These are phyloP conservation scores for Bombus waltoni DNA, from an alignment of 1,140 invertebrate species.

Conservation along the genomic window DNA sequence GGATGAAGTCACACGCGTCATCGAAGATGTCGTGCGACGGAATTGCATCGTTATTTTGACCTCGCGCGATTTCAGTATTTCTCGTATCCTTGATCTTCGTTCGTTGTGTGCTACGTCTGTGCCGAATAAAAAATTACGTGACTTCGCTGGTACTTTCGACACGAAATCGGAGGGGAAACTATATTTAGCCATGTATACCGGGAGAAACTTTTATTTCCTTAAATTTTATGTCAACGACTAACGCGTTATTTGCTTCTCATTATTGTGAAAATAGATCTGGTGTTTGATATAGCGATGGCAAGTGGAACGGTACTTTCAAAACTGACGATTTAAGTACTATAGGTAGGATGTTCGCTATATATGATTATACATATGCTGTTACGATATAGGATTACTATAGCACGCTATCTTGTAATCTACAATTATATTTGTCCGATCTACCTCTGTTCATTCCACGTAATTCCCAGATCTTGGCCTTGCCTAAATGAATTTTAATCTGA, in stretches of 20 bases:
- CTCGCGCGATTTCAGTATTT: not conserved
- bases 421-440: not conserved
- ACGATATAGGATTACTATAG: too few species aligned
- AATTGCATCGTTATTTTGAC: not conserved
- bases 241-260: not conserved
- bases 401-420: too few species aligned
- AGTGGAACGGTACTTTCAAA: not conserved
- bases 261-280: not conserved
- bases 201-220: not conserved
- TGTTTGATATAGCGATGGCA: not conserved
- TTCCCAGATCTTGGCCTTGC: not conserved
- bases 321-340: not conserved
- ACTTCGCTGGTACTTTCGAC: not conserved
- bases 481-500: not conserved
- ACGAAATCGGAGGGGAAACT: not conserved
- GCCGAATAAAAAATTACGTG: not conserved
- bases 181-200: not conserved
- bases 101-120: not conserved
- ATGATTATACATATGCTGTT: too few species aligned
- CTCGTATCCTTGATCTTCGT: not conserved
- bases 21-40: not conserved
- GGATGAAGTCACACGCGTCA: not conserved
- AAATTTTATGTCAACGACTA: not conserved
- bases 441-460: not conserved
- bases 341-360: not conserved